Conservation (phyloP, 2,113 vertebrate genomes). For the Dermatemys mawii region DNA sequence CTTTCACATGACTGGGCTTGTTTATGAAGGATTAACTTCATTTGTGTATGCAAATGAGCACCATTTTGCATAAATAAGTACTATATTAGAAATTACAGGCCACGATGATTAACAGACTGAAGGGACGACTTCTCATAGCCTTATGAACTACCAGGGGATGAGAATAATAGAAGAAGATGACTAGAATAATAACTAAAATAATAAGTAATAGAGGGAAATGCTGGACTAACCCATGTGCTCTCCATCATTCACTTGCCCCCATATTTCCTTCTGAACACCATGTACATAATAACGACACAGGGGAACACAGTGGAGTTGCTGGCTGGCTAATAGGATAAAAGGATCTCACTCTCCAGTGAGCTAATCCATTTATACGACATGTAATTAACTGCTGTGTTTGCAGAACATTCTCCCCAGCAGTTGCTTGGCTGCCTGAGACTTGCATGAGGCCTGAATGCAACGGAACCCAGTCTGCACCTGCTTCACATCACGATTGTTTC, state of each 20-base stretch:
- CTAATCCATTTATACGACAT: slow-evolving; percentile 13
- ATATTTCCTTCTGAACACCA: background rate
- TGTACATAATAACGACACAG: background rate
- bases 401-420: background rate
- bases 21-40: background rate
- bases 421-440: background rate
- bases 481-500: background rate
- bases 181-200: background rate
- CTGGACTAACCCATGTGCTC: background rate
- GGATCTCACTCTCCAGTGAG: slow-evolving; percentile 13
- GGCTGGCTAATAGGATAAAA: slow-evolving; percentile 20
- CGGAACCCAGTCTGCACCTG: background rate
- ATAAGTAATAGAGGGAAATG: background rate
- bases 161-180: background rate
- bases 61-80: background rate
- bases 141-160: background rate
- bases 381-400: background rate
- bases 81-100: background rate
- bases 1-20: background rate
- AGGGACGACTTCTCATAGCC: background rate
- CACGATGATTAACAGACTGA: background rate
- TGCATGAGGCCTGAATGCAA: background rate
- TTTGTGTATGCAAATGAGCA: background rate
- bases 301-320: background rate
- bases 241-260: background rate